Base-by-base conservation (phyloP, 2,797 vertebrate species). In the Gallinago stenura region DNA sequence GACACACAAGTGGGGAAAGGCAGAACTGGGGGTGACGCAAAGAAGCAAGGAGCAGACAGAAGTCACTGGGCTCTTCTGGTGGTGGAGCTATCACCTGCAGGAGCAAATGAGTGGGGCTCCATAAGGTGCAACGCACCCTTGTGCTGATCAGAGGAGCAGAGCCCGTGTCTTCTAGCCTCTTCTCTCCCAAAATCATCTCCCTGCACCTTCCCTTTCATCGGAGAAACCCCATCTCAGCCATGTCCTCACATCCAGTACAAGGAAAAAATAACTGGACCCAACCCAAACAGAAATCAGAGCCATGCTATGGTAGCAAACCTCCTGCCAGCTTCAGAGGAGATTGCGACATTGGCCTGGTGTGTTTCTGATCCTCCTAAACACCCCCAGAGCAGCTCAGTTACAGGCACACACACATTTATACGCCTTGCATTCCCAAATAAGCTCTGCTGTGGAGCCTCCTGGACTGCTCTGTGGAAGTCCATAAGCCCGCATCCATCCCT, bases 251-350 rank as follows among this genome's bases (percentile, higher is more conserved):
- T 54, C 43, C 73, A 60, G 48, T 92, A 87, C 35, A 79, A 15
- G 43, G 28, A 61, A 83, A 81, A 81, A 90, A 95, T 78, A 79
- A 53, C 77, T 79, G 70, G 43, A 94, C 93, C 57, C 78, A 87
- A 73, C 53, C 70, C 71, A 94, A 95, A 80, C 22, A 89, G 80
- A 89, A 90, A 91, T 31, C 31, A 81, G 62, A 90, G 80, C 43
- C 70, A 10, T 21, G 39, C 68, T 66, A 62, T 6, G 30, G 62
- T 5, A 84, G 48, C 31, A 84, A 91, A 79, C 20, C 39, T 83
- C 65, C 62, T 71, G 88, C 56, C 48, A 87, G 73, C 45, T 83
- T 66, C 73, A 82, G 70, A 83, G 62, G 62, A 85, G 54, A 70
- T 5, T 1, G 3, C 12, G 61, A 45, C 43, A 57, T 86, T 82